A percentile compares a stretch with the other conserved stretches of the same genome.
phyloP scores from a whole-genome alignment of 2,888 invertebrate genomes.

The Pseudanteris insignis region DNA sequence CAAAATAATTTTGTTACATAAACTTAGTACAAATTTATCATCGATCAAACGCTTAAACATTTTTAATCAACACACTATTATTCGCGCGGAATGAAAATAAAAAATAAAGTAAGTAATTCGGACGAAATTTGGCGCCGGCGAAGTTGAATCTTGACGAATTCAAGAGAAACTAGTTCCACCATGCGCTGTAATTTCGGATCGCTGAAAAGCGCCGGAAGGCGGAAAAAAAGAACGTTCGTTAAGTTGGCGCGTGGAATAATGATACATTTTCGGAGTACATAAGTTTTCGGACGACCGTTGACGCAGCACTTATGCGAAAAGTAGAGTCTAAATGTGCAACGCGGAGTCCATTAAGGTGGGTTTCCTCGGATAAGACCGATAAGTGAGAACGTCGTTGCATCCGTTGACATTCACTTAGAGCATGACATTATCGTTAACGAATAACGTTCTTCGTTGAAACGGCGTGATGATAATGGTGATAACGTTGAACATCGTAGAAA shows the following conservation, averaged over 20 bases:
- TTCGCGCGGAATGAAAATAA: too few relatives aligned
- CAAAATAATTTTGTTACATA: too few relatives aligned
- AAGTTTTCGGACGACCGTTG: constrained; percentile 30
- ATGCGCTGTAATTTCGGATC: too few relatives aligned
- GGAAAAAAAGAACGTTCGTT: constrained; percentile 13
- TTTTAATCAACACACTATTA: too few relatives aligned
- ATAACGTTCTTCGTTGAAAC: constrained; percentile 44
- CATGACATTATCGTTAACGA: constrained; percentile 53
- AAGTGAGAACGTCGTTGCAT: constrained; percentile 39
- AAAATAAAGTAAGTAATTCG: too few relatives aligned
- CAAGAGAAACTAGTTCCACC: too few relatives aligned
- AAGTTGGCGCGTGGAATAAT: constrained; percentile 21
- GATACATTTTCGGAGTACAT: constrained; percentile 25
- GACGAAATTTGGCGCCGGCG: too few relatives aligned
- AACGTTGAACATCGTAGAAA: constrained; percentile 35
- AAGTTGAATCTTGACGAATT: too few relatives aligned
- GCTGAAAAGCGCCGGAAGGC: background rate
- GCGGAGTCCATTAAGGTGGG: constrained; percentile 47
- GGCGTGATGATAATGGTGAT: constrained; percentile 48
- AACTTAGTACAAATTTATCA: too few relatives aligned
- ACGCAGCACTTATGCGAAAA: constrained; percentile 16
- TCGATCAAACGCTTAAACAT: too few relatives aligned
- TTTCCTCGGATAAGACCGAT: constrained; percentile 46
- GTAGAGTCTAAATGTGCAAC: constrained; percentile 33
- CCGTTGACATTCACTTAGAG: constrained; percentile 44